Percentiles rank a stretch among this genome's conserved stretches.
These are phyloP conservation scores for Pelecanoides urinatrix DNA, from an alignment of 2,113 vertebrate species.

Conservation along the genomic window DNA sequence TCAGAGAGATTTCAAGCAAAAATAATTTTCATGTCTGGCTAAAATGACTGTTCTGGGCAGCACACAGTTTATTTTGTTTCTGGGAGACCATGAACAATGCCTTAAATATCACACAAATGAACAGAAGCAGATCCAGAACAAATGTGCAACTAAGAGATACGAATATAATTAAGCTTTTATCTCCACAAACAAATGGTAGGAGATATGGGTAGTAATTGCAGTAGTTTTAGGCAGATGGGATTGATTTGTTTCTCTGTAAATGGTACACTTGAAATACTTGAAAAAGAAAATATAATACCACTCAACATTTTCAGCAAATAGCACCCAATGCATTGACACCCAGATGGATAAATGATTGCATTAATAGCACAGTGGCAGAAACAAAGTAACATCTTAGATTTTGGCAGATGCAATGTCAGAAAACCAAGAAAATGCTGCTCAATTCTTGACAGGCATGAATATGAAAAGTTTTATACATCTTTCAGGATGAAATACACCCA, in stretches of 20 bases:
- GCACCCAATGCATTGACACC: neutral
- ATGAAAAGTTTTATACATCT: neutral
- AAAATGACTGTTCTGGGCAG: neutral
- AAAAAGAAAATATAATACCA: neutral
- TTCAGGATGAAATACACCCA: neutral
- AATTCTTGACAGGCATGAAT: neutral
- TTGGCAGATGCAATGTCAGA: neutral
- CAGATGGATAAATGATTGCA: neutral
- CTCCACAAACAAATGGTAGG: neutral
- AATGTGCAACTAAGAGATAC: neutral
- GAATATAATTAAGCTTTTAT: neutral
- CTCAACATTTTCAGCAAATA: neutral
- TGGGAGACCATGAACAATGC: neutral
- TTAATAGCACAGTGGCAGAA: neutral
- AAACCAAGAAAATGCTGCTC: neutral
- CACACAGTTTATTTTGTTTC: neutral
- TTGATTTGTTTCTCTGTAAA: neutral
- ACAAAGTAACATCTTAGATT: neutral
- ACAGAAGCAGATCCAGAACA: neutral
- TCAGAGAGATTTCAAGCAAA: neutral
- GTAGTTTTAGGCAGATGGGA: neutral
- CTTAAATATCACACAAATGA: neutral
- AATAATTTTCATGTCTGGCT: neutral
- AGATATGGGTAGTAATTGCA: neutral
- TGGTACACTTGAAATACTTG: neutral